Conservation (phyloP, 2,797 vertebrate species). For the Dallia pectoralis region DNA sequence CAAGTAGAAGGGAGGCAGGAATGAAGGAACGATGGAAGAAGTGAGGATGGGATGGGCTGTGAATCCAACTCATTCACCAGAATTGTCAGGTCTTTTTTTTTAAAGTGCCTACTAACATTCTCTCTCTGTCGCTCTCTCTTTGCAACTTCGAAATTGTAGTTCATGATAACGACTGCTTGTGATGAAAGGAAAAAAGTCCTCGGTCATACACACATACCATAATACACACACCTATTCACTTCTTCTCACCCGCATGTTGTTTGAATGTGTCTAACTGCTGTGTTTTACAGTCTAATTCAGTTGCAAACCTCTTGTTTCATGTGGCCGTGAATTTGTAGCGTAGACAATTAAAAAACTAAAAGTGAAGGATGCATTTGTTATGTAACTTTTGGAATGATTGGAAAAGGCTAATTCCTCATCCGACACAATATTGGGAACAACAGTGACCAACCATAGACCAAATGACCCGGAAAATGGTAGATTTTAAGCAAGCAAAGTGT, state of each 20-base stretch:
- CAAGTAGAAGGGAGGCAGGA: slow-evolving; percentile 35
- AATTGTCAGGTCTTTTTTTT: slow-evolving; percentile 35
- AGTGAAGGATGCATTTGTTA: too few species aligned
- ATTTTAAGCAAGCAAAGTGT: too few species aligned
- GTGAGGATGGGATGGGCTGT: neutral
- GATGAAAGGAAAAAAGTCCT: neutral
- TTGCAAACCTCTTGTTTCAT: slow-evolving; percentile 20
- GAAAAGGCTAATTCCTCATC: too few species aligned
- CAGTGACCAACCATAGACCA: too few species aligned
- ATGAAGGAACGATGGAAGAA: neutral
- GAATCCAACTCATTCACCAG: slow-evolving; percentile 26
- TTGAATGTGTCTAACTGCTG: slow-evolving; percentile 7
- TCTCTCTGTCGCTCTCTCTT: slow-evolving; percentile 30
- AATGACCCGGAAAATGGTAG: too few species aligned
- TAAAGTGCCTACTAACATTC: slow-evolving; percentile 20
- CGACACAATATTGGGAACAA: too few species aligned
- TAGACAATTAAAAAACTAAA: too few species aligned
- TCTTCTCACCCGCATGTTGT: slow-evolving; percentile 15
- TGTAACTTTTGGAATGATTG: too few species aligned
- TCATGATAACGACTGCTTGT: neutral
- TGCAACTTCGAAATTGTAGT: neutral
- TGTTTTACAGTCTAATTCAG: slow-evolving; percentile 28
- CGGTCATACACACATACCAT: slow-evolving; percentile 20
- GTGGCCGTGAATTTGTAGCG: too few species aligned
- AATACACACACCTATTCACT: slow-evolving; percentile 40